A percentile compares a stretch with the other conserved stretches of the same genome.
These are phyloP conservation scores for Tenthredo scrophulariae DNA, from an alignment of 2,888 invertebrate species.

Conservation along the genomic window DNA sequence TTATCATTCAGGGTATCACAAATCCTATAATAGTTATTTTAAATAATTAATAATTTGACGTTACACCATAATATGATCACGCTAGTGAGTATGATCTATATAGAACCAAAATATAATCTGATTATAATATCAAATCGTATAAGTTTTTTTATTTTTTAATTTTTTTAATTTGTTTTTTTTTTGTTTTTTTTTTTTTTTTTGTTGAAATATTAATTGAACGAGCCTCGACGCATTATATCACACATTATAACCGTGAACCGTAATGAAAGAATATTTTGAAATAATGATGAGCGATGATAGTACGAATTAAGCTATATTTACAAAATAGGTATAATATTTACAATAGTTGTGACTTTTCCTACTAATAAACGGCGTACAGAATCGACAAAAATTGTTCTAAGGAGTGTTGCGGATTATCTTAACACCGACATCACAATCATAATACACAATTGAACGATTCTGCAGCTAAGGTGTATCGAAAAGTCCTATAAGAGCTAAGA, in stretches of 20 bases:
- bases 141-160: neutral
- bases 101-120: neutral
- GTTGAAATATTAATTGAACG: conserved; percentile 16
- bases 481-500: neutral
- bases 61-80: conserved; percentile 30
- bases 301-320: conserved; percentile 40
- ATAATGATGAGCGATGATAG: conserved; percentile 33
- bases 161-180: too few relatives aligned
- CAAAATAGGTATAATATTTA: conserved; percentile 36
- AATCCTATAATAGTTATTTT: conserved; percentile 35
- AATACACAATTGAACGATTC: neutral
- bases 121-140: neutral
- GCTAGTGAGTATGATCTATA: neutral
- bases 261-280: neutral
- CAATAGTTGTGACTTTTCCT: conserved; percentile 17
- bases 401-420: too few relatives aligned
- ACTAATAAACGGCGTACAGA: neutral
- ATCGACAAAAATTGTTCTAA: neutral
- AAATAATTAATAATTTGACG: conserved; percentile 13
- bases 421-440: neutral
- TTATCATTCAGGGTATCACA: conserved; percentile 48
- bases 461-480: neutral
- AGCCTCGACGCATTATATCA: conserved; percentile 51
- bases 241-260: conserved; percentile 44
- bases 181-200: neutral